Evolutionary conservation across 2,888 invertebrate genomes (phyloP).

Genomic region (Allophyes oxyacanthae): DNA sequence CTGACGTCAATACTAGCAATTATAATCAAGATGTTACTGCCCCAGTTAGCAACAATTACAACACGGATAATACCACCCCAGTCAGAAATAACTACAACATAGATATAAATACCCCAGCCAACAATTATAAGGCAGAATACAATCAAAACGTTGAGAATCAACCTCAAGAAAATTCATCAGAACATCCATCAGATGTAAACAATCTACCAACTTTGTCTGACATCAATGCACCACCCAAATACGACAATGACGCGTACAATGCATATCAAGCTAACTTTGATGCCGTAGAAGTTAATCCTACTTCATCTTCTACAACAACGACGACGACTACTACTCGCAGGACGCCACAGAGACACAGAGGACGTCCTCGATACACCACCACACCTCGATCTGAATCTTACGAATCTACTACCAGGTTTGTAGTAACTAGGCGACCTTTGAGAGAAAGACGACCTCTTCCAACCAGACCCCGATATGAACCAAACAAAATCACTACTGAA

Average conservation of each 20-base stretch:
- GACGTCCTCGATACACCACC: conserved; percentile 81
- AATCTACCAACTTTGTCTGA: conserved; percentile 61
- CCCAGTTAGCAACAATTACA: conserved; percentile 19
- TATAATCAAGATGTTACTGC: conserved; percentile 8
- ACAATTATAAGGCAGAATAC: conserved; percentile 58
- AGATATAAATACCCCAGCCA: conserved; percentile 40
- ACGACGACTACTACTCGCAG: conserved; percentile 79
- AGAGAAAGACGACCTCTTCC: conserved; percentile 87
- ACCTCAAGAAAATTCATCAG: conserved; percentile 62
- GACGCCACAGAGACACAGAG: conserved; percentile 73
- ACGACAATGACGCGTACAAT: conserved; percentile 62
- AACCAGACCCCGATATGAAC: conserved; percentile 75
- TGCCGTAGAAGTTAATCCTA: conserved; percentile 60
- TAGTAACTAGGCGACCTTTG: conserved; percentile 84
- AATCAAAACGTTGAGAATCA: conserved; percentile 65
- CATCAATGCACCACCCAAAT: conserved; percentile 62
- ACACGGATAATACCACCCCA: conserved; percentile 24
- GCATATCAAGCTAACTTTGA: conserved; percentile 68
- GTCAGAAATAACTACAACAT: conserved; percentile 42
- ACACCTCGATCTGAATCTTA: conserved; percentile 78
- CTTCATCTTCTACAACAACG: conserved; percentile 71
- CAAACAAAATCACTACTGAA: conserved; percentile 81
- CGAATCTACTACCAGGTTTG: conserved; percentile 77
- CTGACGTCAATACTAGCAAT: conserved; percentile 37
- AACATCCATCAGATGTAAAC: conserved; percentile 62